phyloP scores from a whole-genome alignment of 2,113 vertebrate genomes.

The Eira barbara region DNA sequence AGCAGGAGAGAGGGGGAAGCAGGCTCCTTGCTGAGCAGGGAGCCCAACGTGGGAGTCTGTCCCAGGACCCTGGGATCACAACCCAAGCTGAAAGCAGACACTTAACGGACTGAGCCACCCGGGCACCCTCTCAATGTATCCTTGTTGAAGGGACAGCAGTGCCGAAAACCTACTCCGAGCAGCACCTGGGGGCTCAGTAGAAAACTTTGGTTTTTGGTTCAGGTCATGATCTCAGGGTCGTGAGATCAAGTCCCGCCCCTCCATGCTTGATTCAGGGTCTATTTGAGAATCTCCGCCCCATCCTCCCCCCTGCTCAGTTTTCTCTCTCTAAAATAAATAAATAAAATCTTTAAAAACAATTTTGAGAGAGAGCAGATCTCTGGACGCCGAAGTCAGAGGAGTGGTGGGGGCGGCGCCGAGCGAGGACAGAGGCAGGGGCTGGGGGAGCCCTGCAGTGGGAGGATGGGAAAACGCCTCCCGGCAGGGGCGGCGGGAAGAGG shows the following conservation, averaged over 20 bases:
- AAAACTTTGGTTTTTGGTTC: neutral
- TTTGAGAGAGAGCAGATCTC: neutral
- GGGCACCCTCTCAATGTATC: too few species aligned
- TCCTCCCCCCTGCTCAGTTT: neutral
- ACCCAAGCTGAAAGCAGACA: too few species aligned
- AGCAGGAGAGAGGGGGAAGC: too few species aligned
- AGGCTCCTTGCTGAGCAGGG: too few species aligned
- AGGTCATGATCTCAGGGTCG: neutral
- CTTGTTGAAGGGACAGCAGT: neutral
- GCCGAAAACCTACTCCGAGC: neutral
- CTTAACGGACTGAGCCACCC: too few species aligned
- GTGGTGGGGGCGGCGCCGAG: fast-evolving
- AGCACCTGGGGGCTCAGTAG: neutral
- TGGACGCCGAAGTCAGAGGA: neutral
- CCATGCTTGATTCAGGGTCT: neutral
- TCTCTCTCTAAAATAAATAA: neutral
- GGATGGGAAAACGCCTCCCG: neutral
- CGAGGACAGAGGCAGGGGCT: too few species aligned
- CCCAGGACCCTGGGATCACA: too few species aligned
- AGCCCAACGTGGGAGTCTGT: too few species aligned
- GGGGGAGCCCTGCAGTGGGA: neutral
- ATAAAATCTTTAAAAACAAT: neutral
- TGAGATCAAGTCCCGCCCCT: neutral
- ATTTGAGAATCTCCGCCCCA: neutral
- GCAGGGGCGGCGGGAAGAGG: fast-evolving